Percentiles rank a stretch among this genome's conserved stretches.
Conservation (phyloP, 2,113 vertebrate genomes). For the Oxyura jamaicensis region DNA sequence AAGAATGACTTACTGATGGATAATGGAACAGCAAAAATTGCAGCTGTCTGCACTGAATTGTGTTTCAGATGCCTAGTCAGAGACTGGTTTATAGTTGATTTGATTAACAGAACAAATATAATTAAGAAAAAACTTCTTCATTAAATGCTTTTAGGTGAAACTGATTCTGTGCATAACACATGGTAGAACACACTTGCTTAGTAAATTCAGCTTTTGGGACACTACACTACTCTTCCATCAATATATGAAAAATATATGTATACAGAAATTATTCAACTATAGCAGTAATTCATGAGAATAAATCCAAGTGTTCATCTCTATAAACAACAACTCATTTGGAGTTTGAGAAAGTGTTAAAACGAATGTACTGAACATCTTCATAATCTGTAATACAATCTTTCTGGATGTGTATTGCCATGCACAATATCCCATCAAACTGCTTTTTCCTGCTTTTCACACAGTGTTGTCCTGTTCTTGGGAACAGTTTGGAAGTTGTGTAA, state of each 20-base stretch:
- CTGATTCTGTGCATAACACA: not conserved
- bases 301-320: not conserved
- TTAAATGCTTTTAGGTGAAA: not conserved
- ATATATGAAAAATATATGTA: not conserved
- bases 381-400: not conserved
- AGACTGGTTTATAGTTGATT: not conserved
- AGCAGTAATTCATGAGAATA: not conserved
- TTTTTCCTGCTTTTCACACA: not conserved
- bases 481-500: not conserved
- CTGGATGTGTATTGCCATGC: not conserved
- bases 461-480: not conserved
- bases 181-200: not conserved
- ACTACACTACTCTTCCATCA: not conserved
- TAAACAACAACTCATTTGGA: not conserved
- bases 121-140: not conserved
- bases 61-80: slow-evolving; percentile 3
- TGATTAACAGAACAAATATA: slow-evolving; percentile 9
- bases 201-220: not conserved
- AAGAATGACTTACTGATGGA: slow-evolving; percentile 6
- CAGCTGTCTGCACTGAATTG: not conserved
- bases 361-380: not conserved
- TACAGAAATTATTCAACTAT: not conserved
- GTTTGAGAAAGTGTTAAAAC: not conserved
- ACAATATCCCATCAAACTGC: not conserved
- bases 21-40: not conserved